Conservation (phyloP, 2,797 vertebrate species). For the Propithecus deckenii region DNA sequence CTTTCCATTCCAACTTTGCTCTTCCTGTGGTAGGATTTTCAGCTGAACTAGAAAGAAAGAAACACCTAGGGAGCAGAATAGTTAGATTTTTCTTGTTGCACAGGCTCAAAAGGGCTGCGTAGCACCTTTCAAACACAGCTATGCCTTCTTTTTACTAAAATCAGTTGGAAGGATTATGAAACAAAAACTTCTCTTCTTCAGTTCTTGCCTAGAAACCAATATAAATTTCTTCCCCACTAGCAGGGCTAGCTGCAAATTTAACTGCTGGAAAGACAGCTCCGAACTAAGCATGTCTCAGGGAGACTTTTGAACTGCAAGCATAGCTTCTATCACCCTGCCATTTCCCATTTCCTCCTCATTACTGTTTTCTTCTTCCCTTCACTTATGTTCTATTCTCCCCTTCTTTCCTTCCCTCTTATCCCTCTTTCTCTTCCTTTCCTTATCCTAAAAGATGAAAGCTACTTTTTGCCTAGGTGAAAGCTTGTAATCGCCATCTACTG, state of each 20-base stretch:
- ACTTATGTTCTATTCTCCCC: not conserved
- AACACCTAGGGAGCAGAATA: not conserved
- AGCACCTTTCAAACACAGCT: not conserved
- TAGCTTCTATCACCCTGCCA: not conserved
- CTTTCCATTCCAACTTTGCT: not conserved
- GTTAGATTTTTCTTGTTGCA: not conserved
- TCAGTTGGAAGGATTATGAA: not conserved
- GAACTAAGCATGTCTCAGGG: not conserved
- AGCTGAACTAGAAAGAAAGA: not conserved
- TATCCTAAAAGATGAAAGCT: not conserved
- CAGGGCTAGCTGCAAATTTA: not conserved
- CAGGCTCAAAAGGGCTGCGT: not conserved
- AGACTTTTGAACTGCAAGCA: not conserved
- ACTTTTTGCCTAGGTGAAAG: slow-evolving; percentile 21
- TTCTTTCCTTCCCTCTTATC: not conserved
- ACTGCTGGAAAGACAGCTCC: not conserved
- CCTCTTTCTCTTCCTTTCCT: not conserved
- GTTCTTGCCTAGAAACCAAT: not conserved
- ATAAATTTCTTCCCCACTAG: not conserved
- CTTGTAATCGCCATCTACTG: slow-evolving; percentile 60
- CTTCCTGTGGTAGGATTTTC: slow-evolving; percentile 29
- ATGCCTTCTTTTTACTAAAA: not conserved
- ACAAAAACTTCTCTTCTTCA: not conserved
- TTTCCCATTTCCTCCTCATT: not conserved
- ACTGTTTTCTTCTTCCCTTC: not conserved